phyloP scores from a whole-genome alignment of 2,888 invertebrate genomes.

The Lasioglossum villosulum region DNA sequence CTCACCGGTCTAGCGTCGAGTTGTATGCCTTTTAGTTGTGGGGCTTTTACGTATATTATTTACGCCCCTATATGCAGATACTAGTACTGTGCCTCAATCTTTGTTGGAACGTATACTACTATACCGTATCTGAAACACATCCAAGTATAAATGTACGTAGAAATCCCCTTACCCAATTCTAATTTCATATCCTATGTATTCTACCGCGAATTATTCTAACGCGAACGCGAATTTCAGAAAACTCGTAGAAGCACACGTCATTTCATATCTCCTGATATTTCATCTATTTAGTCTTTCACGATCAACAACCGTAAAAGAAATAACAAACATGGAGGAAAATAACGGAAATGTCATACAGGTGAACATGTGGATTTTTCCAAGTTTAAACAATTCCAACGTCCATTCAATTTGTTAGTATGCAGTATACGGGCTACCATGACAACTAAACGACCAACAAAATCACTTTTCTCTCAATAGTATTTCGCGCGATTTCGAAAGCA shows the following conservation, averaged over 20 bases:
- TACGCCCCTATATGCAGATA: conserved; percentile 36
- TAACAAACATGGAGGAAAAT: neutral
- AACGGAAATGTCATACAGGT: neutral
- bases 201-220: neutral
- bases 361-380: neutral
- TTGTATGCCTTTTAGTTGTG: conserved; percentile 61
- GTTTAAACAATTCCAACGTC: neutral
- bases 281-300: neutral
- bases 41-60: conserved; percentile 57
- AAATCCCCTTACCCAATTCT: neutral
- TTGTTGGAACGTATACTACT: conserved; percentile 56
- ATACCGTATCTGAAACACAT: conserved; percentile 50
- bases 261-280: no score
- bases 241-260: neutral
- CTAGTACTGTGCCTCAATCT: conserved; percentile 52
- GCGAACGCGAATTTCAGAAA: neutral
- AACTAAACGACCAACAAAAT: neutral
- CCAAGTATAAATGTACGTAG: conserved; percentile 9
- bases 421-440: neutral
- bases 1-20: conserved; percentile 81
- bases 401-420: neutral
- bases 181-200: neutral
- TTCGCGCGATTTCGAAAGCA: neutral
- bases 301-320: neutral
- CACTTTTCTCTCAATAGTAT: neutral